phyloP scores from a whole-genome alignment of 2,888 invertebrate species.

The Cephus sareptanus region DNA sequence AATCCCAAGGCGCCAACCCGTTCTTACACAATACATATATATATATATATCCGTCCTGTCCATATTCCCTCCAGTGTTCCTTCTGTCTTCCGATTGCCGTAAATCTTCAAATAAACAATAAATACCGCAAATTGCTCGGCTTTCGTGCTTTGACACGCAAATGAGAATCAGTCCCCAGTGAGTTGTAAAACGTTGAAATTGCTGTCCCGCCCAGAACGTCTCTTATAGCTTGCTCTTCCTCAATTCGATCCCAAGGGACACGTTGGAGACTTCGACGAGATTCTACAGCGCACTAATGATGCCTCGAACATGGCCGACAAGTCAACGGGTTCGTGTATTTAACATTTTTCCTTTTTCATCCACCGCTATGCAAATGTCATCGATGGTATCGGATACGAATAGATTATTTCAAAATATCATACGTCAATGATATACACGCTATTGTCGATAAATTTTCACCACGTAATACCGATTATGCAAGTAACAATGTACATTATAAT shows the following conservation, averaged over 20 bases:
- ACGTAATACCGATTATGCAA: background rate
- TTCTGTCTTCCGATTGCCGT: conserved; percentile 26
- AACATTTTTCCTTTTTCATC: background rate
- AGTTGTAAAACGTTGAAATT: conserved; percentile 38
- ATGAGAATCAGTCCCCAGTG: conserved; percentile 39
- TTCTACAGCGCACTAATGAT: background rate
- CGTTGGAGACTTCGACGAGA: background rate
- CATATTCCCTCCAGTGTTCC: conserved; percentile 13
- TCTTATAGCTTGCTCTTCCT: background rate
- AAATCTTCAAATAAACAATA: conserved; percentile 57
- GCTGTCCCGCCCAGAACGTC: conserved; percentile 15
- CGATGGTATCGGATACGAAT: background rate
- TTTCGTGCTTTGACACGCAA: conserved; percentile 34
- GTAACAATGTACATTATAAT: background rate
- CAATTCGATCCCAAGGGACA: conserved; percentile 4
- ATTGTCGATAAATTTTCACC: background rate
- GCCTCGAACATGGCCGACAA: background rate
- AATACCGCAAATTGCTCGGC: conserved; percentile 53
- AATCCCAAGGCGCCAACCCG: conserved; percentile 51
- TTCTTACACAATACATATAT: conserved; percentile 8
- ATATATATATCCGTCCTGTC: conserved; percentile 2
- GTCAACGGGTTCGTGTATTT: background rate
- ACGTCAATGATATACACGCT: background rate
- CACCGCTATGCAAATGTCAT: background rate
- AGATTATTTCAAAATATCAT: background rate